A percentile compares a stretch with the other conserved stretches of the same genome.
Conservation (phyloP, 2,888 invertebrate species). For the Parnassius smintheus region DNA sequence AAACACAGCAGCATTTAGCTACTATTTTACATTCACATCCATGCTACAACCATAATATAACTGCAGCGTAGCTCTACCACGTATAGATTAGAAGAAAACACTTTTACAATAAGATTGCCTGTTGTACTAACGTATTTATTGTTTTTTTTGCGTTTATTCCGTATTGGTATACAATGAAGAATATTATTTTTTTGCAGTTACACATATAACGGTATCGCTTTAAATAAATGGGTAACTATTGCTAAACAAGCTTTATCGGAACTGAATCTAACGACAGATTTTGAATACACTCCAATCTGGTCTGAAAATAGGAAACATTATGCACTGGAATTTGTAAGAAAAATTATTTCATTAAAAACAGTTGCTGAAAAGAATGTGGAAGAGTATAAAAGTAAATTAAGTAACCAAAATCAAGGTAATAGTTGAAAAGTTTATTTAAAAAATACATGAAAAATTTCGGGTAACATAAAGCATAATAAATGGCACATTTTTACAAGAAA, state of each 20-base stretch:
- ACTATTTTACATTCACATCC: too few relatives aligned
- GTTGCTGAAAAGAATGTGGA: constrained; percentile 55
- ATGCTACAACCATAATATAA: too few relatives aligned
- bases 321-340: constrained; percentile 57
- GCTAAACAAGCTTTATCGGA: constrained; percentile 81
- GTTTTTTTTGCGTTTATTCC: too few relatives aligned
- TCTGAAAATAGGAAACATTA: constrained; percentile 56
- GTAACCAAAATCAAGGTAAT: constrained; percentile 54
- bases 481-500: too few relatives aligned
- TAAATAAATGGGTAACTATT: constrained; percentile 69
- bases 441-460: not conserved
- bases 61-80: too few relatives aligned
- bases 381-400: constrained; percentile 48
- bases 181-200: constrained; percentile 45
- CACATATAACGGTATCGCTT: constrained; percentile 61
- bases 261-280: constrained; percentile 71
- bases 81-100: too few relatives aligned
- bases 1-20: too few relatives aligned
- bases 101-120: too few relatives aligned
- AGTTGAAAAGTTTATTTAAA: not conserved
- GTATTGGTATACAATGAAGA: not conserved
- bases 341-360: constrained; percentile 57
- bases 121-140: too few relatives aligned
- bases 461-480: too few relatives aligned
- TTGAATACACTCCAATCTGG: constrained; percentile 74